Percentiles rank a stretch among this genome's conserved stretches.
Evolutionary conservation across 2,888 invertebrate species (phyloP).

Genomic region (Meta bourneti): DNA sequence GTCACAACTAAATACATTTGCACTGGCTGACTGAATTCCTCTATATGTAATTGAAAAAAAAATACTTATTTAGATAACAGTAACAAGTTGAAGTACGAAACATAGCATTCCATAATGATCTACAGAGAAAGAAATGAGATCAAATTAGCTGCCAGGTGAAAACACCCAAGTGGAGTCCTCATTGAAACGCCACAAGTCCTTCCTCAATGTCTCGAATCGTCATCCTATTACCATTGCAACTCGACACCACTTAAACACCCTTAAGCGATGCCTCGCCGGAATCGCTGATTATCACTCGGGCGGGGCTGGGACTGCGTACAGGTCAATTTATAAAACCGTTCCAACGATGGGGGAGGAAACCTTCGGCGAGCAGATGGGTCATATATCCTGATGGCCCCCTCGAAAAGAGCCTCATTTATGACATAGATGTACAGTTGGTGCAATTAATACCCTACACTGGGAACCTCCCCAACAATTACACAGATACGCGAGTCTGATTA

Average conservation of each 20-base stretch:
- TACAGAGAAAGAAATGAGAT: too few relatives aligned
- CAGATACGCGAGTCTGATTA: slow-evolving; percentile 60
- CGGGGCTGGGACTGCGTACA: slow-evolving; percentile 50
- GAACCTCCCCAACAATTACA: slow-evolving; percentile 65
- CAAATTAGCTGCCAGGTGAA: too few relatives aligned
- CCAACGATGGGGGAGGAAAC: slow-evolving; percentile 17
- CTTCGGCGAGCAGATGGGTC: slow-evolving; percentile 42
- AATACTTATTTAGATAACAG: too few relatives aligned
- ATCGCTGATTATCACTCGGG: slow-evolving; percentile 53
- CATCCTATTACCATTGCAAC: too few relatives aligned
- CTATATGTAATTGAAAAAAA: too few relatives aligned
- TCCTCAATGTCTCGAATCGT: too few relatives aligned
- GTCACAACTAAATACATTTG: too few relatives aligned
- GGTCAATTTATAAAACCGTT: slow-evolving; percentile 50
- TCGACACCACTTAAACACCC: slow-evolving; percentile 47
- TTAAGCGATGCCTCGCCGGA: slow-evolving; percentile 34
- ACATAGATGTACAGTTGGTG: slow-evolving; percentile 53
- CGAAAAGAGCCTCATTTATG: slow-evolving; percentile 30
- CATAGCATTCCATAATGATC: too few relatives aligned
- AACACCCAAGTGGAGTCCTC: too few relatives aligned
- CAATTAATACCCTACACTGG: slow-evolving; percentile 47
- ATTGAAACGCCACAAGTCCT: too few relatives aligned
- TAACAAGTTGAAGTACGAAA: too few relatives aligned
- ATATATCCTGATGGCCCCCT: slow-evolving; percentile 3
- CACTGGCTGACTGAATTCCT: too few relatives aligned